Evolutionary conservation across 2,113 vertebrate species (phyloP).

Genomic region (Polypterus senegalus): DNA sequence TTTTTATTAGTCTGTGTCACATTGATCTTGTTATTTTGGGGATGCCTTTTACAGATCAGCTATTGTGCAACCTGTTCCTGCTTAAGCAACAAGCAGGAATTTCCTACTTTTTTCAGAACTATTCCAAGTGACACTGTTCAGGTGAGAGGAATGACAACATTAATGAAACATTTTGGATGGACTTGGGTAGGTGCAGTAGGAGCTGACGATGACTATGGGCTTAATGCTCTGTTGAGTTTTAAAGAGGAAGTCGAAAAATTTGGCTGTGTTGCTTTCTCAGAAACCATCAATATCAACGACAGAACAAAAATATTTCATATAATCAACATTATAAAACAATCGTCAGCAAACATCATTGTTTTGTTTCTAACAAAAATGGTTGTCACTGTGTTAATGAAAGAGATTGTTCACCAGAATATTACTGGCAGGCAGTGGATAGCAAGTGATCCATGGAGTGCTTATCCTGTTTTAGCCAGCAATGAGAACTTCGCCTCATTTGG

Average conservation of each 20-base stretch:
- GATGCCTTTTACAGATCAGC: too few relatives aligned
- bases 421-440: background rate
- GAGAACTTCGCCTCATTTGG: too few relatives aligned
- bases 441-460: background rate
- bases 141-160: background rate
- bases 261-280: background rate
- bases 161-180: background rate
- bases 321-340: background rate
- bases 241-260: background rate
- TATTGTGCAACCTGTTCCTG: background rate
- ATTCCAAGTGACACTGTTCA: background rate
- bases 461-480: too few relatives aligned
- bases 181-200: background rate
- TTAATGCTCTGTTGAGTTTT: background rate
- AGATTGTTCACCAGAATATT: background rate
- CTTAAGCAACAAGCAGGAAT: background rate
- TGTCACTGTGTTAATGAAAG: background rate
- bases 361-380: background rate
- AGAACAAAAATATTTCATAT: background rate
- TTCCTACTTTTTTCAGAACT: background rate
- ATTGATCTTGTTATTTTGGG: too few relatives aligned
- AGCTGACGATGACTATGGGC: background rate
- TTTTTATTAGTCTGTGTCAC: too few relatives aligned
- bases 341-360: background rate
- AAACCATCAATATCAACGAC: background rate